Conservation (phyloP, 1,140 invertebrate species). For the Drosophila novamexicana region DNA sequence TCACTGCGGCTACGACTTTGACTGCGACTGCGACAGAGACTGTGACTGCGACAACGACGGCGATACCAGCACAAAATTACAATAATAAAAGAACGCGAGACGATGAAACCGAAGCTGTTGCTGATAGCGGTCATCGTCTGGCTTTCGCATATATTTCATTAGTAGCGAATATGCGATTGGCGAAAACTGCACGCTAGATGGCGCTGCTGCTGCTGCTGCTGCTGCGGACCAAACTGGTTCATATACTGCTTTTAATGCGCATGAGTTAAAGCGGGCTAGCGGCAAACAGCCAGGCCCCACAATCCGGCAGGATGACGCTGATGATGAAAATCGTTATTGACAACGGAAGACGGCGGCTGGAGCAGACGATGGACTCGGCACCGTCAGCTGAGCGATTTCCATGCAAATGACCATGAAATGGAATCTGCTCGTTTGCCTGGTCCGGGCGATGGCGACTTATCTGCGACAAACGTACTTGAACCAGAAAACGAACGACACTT, state of each 20-base stretch:
- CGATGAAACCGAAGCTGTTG: constrained; percentile 64
- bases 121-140: constrained; percentile 63
- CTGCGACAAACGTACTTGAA: constrained; percentile 77
- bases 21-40: background rate
- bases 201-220: constrained; percentile 10
- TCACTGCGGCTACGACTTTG: constrained; percentile 12
- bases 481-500: constrained; percentile 81
- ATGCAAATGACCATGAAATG: constrained; percentile 82
- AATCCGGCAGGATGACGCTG: constrained; percentile 61
- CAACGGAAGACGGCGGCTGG: constrained; percentile 69
- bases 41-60: constrained; percentile 7
- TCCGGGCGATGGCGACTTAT: constrained; percentile 35
- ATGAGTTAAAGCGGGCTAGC: background rate
- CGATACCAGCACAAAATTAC: constrained; percentile 47
- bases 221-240: constrained; percentile 65
- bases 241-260: constrained; percentile 67
- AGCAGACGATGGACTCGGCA: constrained; percentile 14
- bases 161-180: constrained; percentile 61
- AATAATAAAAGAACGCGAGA: constrained; percentile 57
- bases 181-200: constrained; percentile 73
- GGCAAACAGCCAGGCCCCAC: constrained; percentile 13
- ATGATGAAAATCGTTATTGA: constrained; percentile 82
- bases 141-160: constrained; percentile 80
- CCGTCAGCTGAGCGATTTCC: constrained; percentile 65
- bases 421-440: constrained; percentile 63